Percentiles rank a stretch among this genome's conserved stretches.
Evolutionary conservation across 2,113 vertebrate genomes (phyloP).

Genomic region (Podilymbus podiceps): DNA sequence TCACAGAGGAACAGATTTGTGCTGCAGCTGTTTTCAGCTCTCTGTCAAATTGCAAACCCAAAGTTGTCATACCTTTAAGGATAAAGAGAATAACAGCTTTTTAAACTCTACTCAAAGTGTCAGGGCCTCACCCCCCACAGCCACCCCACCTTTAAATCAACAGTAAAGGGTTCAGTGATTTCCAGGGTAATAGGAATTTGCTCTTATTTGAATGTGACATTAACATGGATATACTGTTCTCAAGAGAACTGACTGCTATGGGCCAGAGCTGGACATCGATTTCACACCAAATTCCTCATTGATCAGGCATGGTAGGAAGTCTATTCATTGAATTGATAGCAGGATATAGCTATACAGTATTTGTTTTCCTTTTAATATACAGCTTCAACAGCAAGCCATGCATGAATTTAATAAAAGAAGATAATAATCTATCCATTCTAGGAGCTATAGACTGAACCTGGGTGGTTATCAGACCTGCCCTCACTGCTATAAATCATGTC

Average conservation of each 20-base stretch:
- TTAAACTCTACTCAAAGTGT: conserved; percentile 52
- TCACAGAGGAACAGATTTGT: neutral
- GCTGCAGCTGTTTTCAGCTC: conserved; percentile 23
- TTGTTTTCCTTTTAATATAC: conserved; percentile 63
- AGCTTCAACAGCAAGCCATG: conserved; percentile 47
- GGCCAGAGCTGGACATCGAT: conserved; percentile 48
- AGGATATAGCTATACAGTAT: conserved; percentile 45
- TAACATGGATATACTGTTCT: conserved; percentile 61
- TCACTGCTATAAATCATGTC: conserved; percentile 62
- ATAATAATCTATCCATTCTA: conserved; percentile 61
- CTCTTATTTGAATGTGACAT: conserved; percentile 63
- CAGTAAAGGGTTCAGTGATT: conserved; percentile 51
- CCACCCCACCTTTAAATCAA: conserved; percentile 51
- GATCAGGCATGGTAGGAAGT: conserved; percentile 44
- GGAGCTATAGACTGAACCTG: conserved; percentile 12
- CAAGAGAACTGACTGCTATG: conserved; percentile 32
- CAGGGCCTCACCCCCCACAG: neutral
- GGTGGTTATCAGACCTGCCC: conserved; percentile 37
- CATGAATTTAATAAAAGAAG: conserved; percentile 69
- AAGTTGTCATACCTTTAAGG: conserved; percentile 23
- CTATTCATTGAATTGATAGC: conserved; percentile 36
- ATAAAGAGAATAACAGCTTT: conserved; percentile 50
- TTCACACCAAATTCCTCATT: conserved; percentile 54
- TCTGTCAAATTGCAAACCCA: neutral
- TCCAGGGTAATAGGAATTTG: conserved; percentile 45